Evolutionary conservation across 2,888 invertebrate genomes (phyloP), one percentile per base, ranked within the genome.

Genomic region (Embidobia sp.): DNA sequence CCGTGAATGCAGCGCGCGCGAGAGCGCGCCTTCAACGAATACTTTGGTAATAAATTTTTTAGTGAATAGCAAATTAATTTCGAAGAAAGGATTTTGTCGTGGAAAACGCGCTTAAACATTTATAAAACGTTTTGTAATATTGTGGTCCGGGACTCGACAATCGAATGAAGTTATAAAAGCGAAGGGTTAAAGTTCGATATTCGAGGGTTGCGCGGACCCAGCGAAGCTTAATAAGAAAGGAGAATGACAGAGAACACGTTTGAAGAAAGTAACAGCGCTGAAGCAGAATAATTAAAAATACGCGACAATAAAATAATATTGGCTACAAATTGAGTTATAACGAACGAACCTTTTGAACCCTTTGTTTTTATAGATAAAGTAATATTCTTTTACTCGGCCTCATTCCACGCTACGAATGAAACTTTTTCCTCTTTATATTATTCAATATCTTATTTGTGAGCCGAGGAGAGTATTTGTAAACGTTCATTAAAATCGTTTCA

Each of bases 251-350:
- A 35, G 66, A 78, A 57, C 66, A 59, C 75, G 76, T 61, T 59
- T 19, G 48, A 78, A 78, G 78, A 83, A 81, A 82, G 79, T 69
- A 77, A 70, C 79, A 81, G 86, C 85, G 85, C 85, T 83, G 83
- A 85, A 83, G 84, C 84, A 78, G 79, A 84, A 85, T 87, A 87
- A 87, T 88, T 88, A 88, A 87, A 87, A 87, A 87, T 86, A 87
- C 83, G 85, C 83, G 84, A 80, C 85, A 87, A 87, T 87, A 85
- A 87, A 87, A 87, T 85, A 86, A 87, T 87, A 87, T 87, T 85
- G 86, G 87, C 85, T 85, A 87, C 86, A 86, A 87, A 87, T 87
- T 85, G 84, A 84, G 83, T 82, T 82, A 81, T 75, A 79, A 78
- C 77, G 33, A 55, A 77, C 51, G 72, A 51, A 69, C 77, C 80